A percentile compares a stretch with the other conserved stretches of the same genome.
These are phyloP conservation scores for Furcula furcula DNA, from an alignment of 2,888 invertebrate genomes.

Conservation along the genomic window DNA sequence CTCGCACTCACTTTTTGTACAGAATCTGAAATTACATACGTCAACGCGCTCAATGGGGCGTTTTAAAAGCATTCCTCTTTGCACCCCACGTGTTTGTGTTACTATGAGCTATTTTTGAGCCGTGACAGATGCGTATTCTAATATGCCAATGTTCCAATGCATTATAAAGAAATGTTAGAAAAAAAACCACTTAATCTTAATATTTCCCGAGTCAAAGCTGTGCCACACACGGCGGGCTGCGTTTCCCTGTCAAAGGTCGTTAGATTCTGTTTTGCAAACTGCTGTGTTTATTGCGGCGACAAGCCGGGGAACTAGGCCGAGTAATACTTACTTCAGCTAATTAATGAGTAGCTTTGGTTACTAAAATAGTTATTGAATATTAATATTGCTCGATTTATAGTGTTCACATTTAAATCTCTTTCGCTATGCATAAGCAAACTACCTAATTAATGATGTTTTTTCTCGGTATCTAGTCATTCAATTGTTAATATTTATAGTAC, in stretches of 20 bases:
- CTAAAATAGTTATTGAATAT: no score
- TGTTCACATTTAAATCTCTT: no score
- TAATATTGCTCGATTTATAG: no score
- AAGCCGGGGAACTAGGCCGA: constrained; percentile 12
- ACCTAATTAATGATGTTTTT: no score
- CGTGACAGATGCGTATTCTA: constrained; percentile 39
- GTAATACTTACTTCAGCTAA: constrained; percentile 9
- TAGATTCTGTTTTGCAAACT: constrained; percentile 5
- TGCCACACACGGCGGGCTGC: constrained; percentile 13
- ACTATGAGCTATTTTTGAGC: constrained; percentile 43
- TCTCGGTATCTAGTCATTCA: no score
- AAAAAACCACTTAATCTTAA: constrained; percentile 22
- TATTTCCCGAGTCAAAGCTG: constrained; percentile 14
- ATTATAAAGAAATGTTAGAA: constrained; percentile 31
- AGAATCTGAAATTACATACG: constrained; percentile 70
- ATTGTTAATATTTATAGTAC: no score
- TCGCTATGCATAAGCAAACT: no score
- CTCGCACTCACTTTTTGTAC: constrained; percentile 55
- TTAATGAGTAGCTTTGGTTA: constrained; percentile 5
- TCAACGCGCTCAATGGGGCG: constrained; percentile 65
- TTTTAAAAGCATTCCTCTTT: constrained; percentile 61
- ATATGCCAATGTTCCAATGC: constrained; percentile 39
- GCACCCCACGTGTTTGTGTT: constrained; percentile 46
- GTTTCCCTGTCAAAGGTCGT: constrained; percentile 11
- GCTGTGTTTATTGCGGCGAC: constrained; percentile 2